Conservation (phyloP, 2,797 vertebrate genomes). For the Syngnathus acus region DNA sequence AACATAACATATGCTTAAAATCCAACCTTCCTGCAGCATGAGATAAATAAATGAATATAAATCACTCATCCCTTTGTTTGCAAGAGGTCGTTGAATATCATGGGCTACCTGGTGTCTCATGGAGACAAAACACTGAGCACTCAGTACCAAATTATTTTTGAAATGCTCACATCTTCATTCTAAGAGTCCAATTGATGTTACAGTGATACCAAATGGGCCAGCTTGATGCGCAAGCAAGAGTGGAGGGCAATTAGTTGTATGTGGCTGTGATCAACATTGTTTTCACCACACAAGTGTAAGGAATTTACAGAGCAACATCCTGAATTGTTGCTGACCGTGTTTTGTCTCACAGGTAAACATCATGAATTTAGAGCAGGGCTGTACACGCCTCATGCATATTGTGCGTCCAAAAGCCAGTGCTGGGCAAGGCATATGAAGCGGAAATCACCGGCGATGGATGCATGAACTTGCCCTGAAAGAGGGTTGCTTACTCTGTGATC, state of each 20-base stretch:
- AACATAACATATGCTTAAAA: too few relatives aligned
- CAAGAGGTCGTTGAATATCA: too few relatives aligned
- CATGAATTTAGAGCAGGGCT: constrained; percentile 43
- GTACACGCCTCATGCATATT: constrained; percentile 62
- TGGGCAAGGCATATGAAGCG: constrained; percentile 65
- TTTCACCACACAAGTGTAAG: constrained; percentile 48
- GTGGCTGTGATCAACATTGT: constrained; percentile 57
- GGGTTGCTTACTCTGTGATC: constrained; percentile 78
- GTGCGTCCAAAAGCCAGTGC: constrained; percentile 62
- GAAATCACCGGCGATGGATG: constrained; percentile 71
- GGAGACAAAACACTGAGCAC: too few relatives aligned
- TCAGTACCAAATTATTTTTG: too few relatives aligned
- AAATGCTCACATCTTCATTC: constrained; percentile 39
- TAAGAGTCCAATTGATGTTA: constrained; percentile 49
- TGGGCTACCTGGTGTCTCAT: too few relatives aligned
- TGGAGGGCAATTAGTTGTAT: constrained; percentile 59
- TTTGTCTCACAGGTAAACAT: constrained; percentile 58
- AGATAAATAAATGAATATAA: too few relatives aligned
- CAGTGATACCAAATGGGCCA: constrained; percentile 47
- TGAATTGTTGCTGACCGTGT: constrained; percentile 37
- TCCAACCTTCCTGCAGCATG: too few relatives aligned
- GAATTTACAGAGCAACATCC: constrained; percentile 47
- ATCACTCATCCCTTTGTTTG: too few relatives aligned
- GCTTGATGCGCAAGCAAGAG: constrained; percentile 40
- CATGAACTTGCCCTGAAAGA: constrained; percentile 74